Evolutionary conservation across 1,140 invertebrate genomes (phyloP), one percentile per base, ranked within the genome.

Genomic region (Drosophila melanica): DNA sequence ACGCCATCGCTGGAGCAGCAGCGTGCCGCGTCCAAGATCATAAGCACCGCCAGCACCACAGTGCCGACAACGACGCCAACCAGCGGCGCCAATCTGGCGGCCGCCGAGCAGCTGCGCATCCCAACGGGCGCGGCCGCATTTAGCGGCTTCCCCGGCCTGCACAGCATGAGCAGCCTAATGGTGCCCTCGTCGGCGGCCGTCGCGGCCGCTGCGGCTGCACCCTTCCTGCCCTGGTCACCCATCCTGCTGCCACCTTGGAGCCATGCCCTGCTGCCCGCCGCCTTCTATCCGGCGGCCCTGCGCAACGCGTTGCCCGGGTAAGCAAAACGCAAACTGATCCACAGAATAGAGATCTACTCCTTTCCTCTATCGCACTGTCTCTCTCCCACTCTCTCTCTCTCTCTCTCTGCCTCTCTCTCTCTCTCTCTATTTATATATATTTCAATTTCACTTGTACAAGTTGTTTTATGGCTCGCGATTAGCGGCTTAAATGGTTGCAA

Each of bases 231-330:
- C 37, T 94, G 93, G 93, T 93, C 93, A 66, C 93, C 93, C 33
- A 93, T 94, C 14, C 74, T 94, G 74, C 79, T 94, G 84, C 93
- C 93, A 54, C 93, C 93, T 9, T 94, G 93, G 93, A 93, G 93
- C 51, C 93, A 93, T 62, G 93, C 93, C 23, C 93, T 94, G 48
- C 79, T 94, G 41, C 93, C 93, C 55, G 90, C 87, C 50, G 91
- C 90, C 62, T 92, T 94, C 27, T 94, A 94, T 90, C 93, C 93
- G 77, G 93, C 93, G 59, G 93, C 93, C 59, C 92, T 94, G 72
- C 92, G 93, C 14, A 93, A 93, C 60, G 93, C 93, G 73, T 92
- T 93, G 77, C 93, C 93, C 8, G 93, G 93, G 93, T 94, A 93
- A 94, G 93, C 85, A 14, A 27, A 20, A 30, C 16, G 39, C 47